phyloP scores from a whole-genome alignment of 30 jellyfish, hydroid and myxozoan genomes.

The Cassiopea xamachana region DNA sequence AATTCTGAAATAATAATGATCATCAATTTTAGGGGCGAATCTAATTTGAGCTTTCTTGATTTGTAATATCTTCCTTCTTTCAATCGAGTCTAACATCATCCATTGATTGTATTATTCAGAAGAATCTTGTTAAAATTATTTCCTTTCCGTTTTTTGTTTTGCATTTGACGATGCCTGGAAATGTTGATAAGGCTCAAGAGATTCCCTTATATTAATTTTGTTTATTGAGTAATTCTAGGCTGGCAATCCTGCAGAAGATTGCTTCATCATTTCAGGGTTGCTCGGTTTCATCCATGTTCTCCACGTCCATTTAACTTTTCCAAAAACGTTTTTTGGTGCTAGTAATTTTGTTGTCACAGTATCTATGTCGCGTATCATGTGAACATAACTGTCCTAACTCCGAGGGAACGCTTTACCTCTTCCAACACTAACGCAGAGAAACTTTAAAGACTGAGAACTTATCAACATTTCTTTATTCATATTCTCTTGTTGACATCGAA shows the following conservation, averaged over 20 bases:
- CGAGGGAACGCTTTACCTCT: not conserved
- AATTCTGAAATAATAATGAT: no score
- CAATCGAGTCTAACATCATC: no score
- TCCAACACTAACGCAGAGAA: not conserved
- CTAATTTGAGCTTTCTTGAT: no score
- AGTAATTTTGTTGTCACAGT: not conserved
- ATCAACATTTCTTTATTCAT: slow-evolving; percentile 60
- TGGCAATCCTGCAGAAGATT: slow-evolving; percentile 62
- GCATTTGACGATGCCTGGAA: slow-evolving; percentile 28
- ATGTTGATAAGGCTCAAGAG: slow-evolving; percentile 70
- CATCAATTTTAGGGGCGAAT: no score
- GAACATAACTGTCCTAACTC: not conserved
- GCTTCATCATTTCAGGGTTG: slow-evolving; percentile 64
- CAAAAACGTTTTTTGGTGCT: not conserved
- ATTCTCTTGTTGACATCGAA: not conserved
- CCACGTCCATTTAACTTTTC: not conserved
- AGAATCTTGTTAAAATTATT: not conserved
- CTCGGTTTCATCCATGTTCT: slow-evolving; percentile 64
- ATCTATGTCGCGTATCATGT: not conserved
- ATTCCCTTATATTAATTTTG: slow-evolving; percentile 19
- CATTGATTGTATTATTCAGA: no score
- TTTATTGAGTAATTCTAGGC: slow-evolving; percentile 60
- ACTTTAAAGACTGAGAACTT: slow-evolving; percentile 12
- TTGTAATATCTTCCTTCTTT: no score
- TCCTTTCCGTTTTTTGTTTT: not conserved